These are phyloP conservation scores for Chrysocyon brachyurus DNA, from an alignment of 2,797 vertebrate species.

Conservation along the genomic window DNA sequence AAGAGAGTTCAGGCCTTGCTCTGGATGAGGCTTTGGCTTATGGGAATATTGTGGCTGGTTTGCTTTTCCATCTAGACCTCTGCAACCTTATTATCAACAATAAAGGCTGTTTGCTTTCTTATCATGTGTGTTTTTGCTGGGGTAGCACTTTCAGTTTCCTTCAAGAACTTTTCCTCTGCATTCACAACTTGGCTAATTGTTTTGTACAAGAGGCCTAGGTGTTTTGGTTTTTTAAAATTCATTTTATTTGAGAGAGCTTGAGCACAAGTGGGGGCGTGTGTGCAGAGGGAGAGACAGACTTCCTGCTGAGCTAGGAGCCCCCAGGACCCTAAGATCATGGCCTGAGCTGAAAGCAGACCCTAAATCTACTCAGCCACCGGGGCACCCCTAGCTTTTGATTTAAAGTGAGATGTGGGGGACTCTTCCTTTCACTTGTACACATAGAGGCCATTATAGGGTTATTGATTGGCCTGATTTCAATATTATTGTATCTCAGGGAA, in stretches of 20 bases:
- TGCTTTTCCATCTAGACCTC: neutral
- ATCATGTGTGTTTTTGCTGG: neutral
- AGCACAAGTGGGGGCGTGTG: neutral
- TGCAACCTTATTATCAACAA: neutral
- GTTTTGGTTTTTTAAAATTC: neutral
- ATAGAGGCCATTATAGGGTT: neutral
- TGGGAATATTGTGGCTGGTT: neutral
- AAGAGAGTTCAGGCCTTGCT: neutral
- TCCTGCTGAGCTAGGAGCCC: neutral
- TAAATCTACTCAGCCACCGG: neutral
- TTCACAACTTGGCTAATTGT: neutral
- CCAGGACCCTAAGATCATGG: neutral
- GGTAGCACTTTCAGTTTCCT: neutral
- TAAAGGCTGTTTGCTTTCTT: neutral
- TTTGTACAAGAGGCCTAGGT: neutral
- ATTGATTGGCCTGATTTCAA: neutral
- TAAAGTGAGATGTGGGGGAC: neutral
- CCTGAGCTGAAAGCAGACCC: neutral
- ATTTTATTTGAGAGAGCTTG: neutral
- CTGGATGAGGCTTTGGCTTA: neutral
- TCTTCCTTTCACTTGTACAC: neutral
- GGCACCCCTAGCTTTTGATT: neutral
- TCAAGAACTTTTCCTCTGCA: neutral
- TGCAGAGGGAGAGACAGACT: neutral
- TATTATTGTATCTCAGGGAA: neutral